These are phyloP conservation scores for Malurus cyaneus DNA, from an alignment of 2,113 vertebrate genomes.

Conservation along the genomic window DNA sequence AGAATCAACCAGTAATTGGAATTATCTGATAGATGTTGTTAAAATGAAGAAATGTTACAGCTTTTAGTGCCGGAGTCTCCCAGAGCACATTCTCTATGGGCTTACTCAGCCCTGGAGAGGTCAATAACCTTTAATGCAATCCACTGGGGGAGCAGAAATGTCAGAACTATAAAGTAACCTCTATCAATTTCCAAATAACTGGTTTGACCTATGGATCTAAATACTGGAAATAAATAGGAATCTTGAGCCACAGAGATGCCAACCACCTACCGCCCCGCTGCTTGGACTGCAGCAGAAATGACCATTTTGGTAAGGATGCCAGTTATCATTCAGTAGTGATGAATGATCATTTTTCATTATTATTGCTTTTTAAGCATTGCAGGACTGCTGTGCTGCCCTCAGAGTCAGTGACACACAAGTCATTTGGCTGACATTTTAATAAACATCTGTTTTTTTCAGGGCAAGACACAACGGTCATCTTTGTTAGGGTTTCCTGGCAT, in stretches of 20 bases:
- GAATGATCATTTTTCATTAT: neutral
- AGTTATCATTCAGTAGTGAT: neutral
- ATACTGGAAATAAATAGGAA: neutral
- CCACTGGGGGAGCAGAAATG: conserved; percentile 42
- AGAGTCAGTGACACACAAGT: neutral
- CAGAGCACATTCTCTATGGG: neutral
- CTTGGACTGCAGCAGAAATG: neutral
- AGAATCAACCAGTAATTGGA: conserved; percentile 44
- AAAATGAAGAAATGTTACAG: neutral
- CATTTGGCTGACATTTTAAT: conserved; percentile 40
- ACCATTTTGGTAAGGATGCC: neutral
- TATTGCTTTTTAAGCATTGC: neutral
- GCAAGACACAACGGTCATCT: conserved; percentile 12
- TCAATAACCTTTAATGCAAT: conserved; percentile 20
- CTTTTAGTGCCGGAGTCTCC: neutral
- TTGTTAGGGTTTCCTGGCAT: conserved; percentile 2
- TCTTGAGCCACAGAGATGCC: neutral
- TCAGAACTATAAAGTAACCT: conserved; percentile 25
- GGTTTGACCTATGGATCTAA: conserved; percentile 21
- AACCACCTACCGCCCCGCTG: neutral
- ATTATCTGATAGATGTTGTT: conserved; percentile 24
- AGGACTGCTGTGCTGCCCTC: neutral
- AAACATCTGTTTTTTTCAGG: conserved; percentile 25
- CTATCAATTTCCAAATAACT: conserved; percentile 36
- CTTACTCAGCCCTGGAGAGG: conserved; percentile 8